Conservation (phyloP, 2,797 vertebrate genomes). For the Heteromormyrus szaboi region DNA sequence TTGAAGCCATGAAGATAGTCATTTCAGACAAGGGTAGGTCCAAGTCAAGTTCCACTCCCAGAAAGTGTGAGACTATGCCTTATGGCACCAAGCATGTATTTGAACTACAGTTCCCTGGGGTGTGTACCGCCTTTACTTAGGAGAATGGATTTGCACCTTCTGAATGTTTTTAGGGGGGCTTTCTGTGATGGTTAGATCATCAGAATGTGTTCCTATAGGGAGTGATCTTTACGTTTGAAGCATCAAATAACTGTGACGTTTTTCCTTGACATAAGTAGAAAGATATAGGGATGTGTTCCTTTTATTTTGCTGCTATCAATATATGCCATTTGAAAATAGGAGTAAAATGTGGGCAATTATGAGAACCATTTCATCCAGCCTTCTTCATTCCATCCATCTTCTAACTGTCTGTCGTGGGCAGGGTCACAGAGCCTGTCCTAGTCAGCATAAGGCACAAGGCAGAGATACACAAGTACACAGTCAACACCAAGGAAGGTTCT, state of each 20-base stretch:
- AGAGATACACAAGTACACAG: neutral
- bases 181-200: neutral
- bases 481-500: neutral
- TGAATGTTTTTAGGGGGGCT: neutral
- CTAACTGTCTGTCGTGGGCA: neutral
- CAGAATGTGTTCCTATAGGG: neutral
- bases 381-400: neutral
- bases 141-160: neutral
- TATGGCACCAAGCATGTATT: neutral
- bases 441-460: neutral
- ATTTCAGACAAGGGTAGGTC: neutral
- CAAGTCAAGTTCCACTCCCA: neutral
- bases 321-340: neutral
- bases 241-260: neutral
- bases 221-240: neutral
- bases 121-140: neutral
- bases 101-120: neutral
- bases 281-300: neutral
- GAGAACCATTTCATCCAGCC: neutral
- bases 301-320: neutral
- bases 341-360: neutral
- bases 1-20: neutral
- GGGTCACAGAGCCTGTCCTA: neutral
- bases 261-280: neutral
- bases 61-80: neutral